Conservation (phyloP, 2,113 vertebrate genomes). For the Marmota flaviventris region DNA sequence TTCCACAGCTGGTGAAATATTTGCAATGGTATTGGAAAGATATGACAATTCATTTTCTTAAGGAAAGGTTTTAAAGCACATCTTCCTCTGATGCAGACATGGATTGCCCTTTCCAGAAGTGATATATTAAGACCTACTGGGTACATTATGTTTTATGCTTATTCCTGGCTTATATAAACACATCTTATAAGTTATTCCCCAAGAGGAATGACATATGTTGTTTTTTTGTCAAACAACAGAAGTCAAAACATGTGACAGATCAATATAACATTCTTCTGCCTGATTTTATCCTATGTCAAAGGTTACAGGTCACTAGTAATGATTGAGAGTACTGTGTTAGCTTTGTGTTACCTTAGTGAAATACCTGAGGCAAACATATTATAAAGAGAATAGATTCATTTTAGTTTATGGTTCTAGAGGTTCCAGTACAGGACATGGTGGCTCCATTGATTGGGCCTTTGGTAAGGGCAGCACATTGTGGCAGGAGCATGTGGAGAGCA, state of each 20-base stretch:
- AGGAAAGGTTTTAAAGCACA: slow-evolving; percentile 63
- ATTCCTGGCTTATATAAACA: slow-evolving; percentile 48
- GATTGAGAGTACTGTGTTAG: not conserved
- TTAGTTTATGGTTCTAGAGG: not conserved
- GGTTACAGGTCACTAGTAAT: not conserved
- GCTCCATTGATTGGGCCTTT: not conserved
- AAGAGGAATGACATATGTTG: slow-evolving; percentile 48
- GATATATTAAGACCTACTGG: slow-evolving; percentile 60
- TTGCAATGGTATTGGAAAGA: slow-evolving; percentile 65
- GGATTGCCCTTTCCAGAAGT: slow-evolving; percentile 17
- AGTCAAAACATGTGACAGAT: slow-evolving; percentile 21
- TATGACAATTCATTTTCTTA: slow-evolving; percentile 64
- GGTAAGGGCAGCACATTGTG: not conserved
- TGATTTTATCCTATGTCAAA: slow-evolving; percentile 37
- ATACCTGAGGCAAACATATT: not conserved
- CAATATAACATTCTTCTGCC: not conserved
- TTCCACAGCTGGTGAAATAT: slow-evolving; percentile 62
- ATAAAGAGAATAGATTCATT: not conserved
- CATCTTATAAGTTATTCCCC: slow-evolving; percentile 37
- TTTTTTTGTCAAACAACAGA: slow-evolving; percentile 49
- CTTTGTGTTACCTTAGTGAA: not conserved
- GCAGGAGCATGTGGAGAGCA: not conserved
- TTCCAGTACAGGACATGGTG: not conserved
- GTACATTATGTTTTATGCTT: not conserved
- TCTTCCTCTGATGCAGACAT: slow-evolving; percentile 46